Base-by-base conservation (phyloP, 2,113 vertebrate species). In the Petrocephalus zakoni region DNA sequence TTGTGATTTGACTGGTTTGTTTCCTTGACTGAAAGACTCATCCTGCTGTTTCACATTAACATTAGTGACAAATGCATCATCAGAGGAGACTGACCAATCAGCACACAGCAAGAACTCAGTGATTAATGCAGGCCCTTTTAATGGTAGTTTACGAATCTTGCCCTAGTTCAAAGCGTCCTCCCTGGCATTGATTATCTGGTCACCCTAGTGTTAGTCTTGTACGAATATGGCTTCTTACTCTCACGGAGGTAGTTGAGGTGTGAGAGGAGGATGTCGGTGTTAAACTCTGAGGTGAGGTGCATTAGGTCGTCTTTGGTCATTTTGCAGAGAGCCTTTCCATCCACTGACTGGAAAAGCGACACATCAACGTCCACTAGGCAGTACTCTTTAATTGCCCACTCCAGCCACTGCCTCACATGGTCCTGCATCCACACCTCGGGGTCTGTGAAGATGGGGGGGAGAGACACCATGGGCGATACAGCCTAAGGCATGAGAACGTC, bases 361-460 rank as follows among this genome's bases (percentile, higher is more conserved):
- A 95, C 93, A 22, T 96, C 96, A 89, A 97, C 95, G 55, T 96
- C 96, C 88, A 95, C 91, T 61, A 97, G 94, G 47, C 95, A 91
- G 17, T 97, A 97, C 91, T 97, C 96, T 89, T 96, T 96, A 87
- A 97, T 96, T n/a, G 96, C 96, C 96, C 96, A 97, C 91, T 96
- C 96, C 91, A 97, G 89, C 96, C 96, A 97, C 93, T 97, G 96
- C 8, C 95, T 91, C 72, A 97, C 96, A 0, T 97, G 96, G 83
- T 97, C 96, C 89, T 96, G 96, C 0, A 94, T 96, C 96, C 96
- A 97, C 2, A 96, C 95, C 91, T 96, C 93, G 0, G 96, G 96
- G 85, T 96, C 96, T 96, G 93, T 13, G 53, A 25, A 25, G 7
- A 87, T 37, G 86, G 86, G 55, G 34, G n/a, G 51, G n/a, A 11